phyloP scores from a whole-genome alignment of 2,797 vertebrate genomes.

The Nasua narica region DNA sequence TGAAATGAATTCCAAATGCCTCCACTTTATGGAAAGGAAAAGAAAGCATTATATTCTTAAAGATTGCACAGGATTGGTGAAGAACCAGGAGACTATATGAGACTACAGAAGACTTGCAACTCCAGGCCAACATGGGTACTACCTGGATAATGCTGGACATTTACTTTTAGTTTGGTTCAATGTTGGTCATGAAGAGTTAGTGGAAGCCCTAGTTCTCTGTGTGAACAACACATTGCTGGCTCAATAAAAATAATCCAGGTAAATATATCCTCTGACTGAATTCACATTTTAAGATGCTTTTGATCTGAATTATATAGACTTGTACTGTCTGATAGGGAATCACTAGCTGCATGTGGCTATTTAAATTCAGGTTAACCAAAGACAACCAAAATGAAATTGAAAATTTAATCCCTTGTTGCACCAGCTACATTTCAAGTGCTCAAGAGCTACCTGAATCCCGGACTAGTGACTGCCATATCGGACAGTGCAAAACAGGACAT shows the following conservation, averaged over 20 bases:
- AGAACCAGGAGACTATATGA: neutral
- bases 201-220: neutral
- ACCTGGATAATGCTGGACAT: neutral
- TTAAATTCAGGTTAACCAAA: constrained; percentile 12
- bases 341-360: neutral
- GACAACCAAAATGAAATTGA: neutral
- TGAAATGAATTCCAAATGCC: neutral
- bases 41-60: neutral
- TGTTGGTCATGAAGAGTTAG: neutral
- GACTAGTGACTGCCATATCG: neutral
- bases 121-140: neutral
- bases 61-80: neutral
- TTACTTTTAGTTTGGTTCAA: neutral
- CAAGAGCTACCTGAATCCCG: neutral
- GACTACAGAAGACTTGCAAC: neutral
- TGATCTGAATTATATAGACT: neutral
- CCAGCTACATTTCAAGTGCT: neutral
- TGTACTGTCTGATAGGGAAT: neutral
- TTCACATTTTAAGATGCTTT: neutral
- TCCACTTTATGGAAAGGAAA: neutral
- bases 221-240: neutral
- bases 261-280: neutral
- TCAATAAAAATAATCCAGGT: neutral
- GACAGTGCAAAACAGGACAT: neutral
- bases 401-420: neutral